Base-by-base conservation (phyloP, 2,113 vertebrate genomes). In the Caranx ignobilis region DNA sequence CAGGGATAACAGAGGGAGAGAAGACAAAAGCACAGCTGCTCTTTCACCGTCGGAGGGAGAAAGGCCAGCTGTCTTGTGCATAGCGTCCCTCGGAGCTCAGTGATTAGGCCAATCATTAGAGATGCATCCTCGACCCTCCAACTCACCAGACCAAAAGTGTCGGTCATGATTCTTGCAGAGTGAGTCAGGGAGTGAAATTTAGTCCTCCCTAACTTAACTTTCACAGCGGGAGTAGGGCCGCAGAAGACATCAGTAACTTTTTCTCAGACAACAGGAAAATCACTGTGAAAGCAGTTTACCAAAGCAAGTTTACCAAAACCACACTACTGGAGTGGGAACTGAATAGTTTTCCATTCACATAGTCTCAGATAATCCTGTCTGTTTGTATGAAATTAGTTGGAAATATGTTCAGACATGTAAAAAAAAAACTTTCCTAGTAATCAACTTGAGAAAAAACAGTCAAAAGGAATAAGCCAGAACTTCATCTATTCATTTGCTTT, bases 1-100 rank as follows among this genome's bases (percentile, higher is more conserved):
- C 65, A 45, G 77, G 63, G 68, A 77, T 35, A 74, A 81, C 62
- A 86, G 52, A 73, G 81, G 75, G 76, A 10, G 59, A 8, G 79
- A 65, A 82, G 82, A 94, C 93, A 93, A 94, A 94, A 87, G 93
- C 91, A 91, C 94, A 94, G 92, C 93, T 94, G 94, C 93, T 91
- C 83, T 87, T 85, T 87, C 65, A 61, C 68, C 71, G 59, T 84
- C 57, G 10, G 64, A 61, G 31, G 62, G 71, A 86, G 88, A 88
- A 86, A 87, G 71, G 71, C 68, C 85, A 81, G 86, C 87, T 89
- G 90, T 82, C 87, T 79, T 79, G 39, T 5, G 19, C 48, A 1
- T 32, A 59, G 79, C 71, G 19, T 82, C 85, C 37, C 57, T 74
- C 43, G 0, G 63, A 82, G 67, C 79, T 72, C 75, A 61, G 3